Base-by-base conservation (phyloP, 2,113 vertebrate genomes). In the Megaptera novaeangliae region DNA sequence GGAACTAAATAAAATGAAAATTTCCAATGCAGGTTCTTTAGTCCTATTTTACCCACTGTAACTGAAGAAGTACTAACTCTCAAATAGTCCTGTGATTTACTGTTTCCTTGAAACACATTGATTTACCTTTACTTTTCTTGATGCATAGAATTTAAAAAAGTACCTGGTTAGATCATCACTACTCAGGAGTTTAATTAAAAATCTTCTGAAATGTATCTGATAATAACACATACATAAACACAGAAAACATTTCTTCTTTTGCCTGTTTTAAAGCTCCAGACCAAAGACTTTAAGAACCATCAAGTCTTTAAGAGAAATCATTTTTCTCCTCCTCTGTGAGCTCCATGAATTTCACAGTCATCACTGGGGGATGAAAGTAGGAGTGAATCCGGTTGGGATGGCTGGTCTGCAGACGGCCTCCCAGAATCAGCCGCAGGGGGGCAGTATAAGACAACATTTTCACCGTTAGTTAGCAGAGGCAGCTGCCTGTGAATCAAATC, bases 271-370 rank as follows among this genome's bases (percentile, higher is more conserved):
- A 98, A 99, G 99, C 99, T 98, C 95, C 95, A 97, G 96, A 99
- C 99, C 99, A 99, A 98, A 98, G 98, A 98, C 98, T 99, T 98
- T 99, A 98, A 99, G 98, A 99, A 98, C 98, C 98, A 99, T 99
- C 99, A 99, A 98, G 98, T 98, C 98, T 99, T 99, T 99, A 99
- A 99, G 98, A 98, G 98, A 99, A 99, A 99, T 99, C 98, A 99
- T 99, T 99, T 36, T 36, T 99, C 98, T 98, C 98, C 98, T 98
- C 98, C 98, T 99, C 99, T 99, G 98, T 98, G 98, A 98, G 98
- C 97, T 95, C 98, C 98, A 97, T 98, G 98, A 98, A 99, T 99
- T 99, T 99, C 99, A 99, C 99, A 99, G 99, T 99, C 99, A 99
- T 99, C 98, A 98, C 97, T 98, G 98, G 98, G 97, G 98, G 98